Evolutionary conservation across 2,797 vertebrate genomes (phyloP).

Genomic region (Percopsis omiscomaycus): DNA sequence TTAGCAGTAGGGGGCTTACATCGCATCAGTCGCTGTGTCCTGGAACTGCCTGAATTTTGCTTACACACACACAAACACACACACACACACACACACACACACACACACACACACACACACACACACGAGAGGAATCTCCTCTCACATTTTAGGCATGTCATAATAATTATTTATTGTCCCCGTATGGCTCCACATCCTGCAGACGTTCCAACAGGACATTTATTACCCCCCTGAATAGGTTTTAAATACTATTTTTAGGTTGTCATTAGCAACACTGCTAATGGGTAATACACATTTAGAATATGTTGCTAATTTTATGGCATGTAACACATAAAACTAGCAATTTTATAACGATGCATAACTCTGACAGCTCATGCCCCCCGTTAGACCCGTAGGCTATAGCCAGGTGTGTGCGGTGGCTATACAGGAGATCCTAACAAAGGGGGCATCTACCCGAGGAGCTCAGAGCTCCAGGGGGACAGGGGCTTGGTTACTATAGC

Average conservation of each 20-base stretch:
- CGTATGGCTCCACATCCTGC: slow-evolving; percentile 42
- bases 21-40: slow-evolving; percentile 62
- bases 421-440: no score
- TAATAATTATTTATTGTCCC: slow-evolving; percentile 52
- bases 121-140: slow-evolving; percentile 25
- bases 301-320: no score
- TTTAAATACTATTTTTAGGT: no score
- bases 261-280: no score
- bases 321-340: slow-evolving; percentile 11
- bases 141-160: slow-evolving; percentile 23
- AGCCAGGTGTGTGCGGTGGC: no score
- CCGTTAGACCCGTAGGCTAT: no score
- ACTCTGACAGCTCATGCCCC: no score
- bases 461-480: no score
- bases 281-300: no score
- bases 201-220: slow-evolving; percentile 42
- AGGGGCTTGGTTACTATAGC: no score
- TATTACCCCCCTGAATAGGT: slow-evolving; percentile 49
- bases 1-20: slow-evolving; percentile 42
- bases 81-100: slow-evolving; percentile 9
- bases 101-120: slow-evolving; percentile 16
- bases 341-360: slow-evolving; percentile 38
- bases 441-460: no score
- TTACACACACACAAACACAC: not conserved
- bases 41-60: slow-evolving; percentile 53